These are phyloP conservation scores for Nannoperca obscura DNA, from an alignment of 2,797 vertebrate species.

Conservation along the genomic window DNA sequence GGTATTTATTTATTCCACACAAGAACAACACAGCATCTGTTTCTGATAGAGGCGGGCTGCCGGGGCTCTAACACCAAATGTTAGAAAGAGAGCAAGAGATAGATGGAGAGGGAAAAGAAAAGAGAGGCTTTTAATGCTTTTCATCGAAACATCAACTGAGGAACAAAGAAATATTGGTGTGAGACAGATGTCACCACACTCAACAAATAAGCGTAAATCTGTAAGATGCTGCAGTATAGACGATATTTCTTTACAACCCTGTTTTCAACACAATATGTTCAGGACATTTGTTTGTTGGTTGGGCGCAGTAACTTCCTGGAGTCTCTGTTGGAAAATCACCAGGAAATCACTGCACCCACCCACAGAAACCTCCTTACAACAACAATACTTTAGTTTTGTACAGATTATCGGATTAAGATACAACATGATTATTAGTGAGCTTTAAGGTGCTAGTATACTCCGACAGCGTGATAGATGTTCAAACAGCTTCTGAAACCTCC, in stretches of 20 bases:
- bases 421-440: too few species aligned
- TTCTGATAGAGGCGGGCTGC: slow-evolving; percentile 33
- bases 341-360: too few species aligned
- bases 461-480: too few species aligned
- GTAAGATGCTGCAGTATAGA: neutral
- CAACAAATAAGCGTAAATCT: neutral
- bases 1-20: slow-evolving; percentile 38
- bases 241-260: neutral
- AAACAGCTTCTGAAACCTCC: too few species aligned
- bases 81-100: slow-evolving; percentile 17
- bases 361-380: too few species aligned
- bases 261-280: neutral
- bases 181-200: slow-evolving; percentile 29
- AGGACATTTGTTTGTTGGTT: neutral
- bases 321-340: too few species aligned
- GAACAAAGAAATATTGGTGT: slow-evolving; percentile 13
- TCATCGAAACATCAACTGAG: slow-evolving; percentile 11
- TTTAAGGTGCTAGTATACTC: too few species aligned
- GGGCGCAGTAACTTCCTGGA: too few species aligned
- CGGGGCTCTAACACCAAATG: slow-evolving; percentile 13
- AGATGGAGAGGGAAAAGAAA: slow-evolving; percentile 21
- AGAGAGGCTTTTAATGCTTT: slow-evolving; percentile 10
- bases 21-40: slow-evolving; percentile 51
- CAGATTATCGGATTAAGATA: too few species aligned
- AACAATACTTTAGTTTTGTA: too few species aligned